These are phyloP conservation scores for Noctua comes DNA, from an alignment of 2,888 invertebrate species.

Conservation along the genomic window DNA sequence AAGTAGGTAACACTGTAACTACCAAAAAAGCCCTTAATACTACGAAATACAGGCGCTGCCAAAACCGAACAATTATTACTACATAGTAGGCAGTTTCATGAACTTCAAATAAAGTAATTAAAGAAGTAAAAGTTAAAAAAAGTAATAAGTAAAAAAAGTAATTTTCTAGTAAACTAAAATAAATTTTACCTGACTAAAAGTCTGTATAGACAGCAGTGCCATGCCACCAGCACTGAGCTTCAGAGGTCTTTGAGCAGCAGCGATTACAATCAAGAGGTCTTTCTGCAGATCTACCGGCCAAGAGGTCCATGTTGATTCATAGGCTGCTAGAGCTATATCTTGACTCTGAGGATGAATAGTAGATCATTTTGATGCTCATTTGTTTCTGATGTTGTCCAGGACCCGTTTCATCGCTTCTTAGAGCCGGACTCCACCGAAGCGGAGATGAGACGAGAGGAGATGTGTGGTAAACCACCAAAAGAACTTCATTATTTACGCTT, in stretches of 20 bases:
- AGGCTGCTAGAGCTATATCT: conserved; percentile 80
- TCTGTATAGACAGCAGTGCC: conserved; percentile 78
- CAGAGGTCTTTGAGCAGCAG: conserved; percentile 78
- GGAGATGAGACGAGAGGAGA: no score
- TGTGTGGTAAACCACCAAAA: no score
- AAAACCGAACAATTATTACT: not conserved
- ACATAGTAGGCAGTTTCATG: not conserved
- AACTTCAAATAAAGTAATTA: not conserved
- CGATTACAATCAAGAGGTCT: conserved; percentile 77
- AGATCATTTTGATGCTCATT: not conserved
- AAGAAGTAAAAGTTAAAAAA: no score
- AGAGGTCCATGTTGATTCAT: conserved; percentile 79
- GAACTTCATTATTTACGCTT: no score
- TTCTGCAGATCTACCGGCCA: conserved; percentile 84
- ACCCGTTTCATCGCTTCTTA: no score
- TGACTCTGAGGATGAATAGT: conserved; percentile 73
- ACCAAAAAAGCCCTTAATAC: not conserved
- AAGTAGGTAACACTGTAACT: no score
- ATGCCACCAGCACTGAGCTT: conserved; percentile 82
- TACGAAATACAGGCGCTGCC: not conserved
- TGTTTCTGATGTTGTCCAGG: not conserved
- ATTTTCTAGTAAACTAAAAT: not conserved
- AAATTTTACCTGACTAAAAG: conserved; percentile 77
- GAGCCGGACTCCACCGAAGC: no score
- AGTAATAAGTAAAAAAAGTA: no score